A percentile compares a stretch with the other conserved stretches of the same genome.
Evolutionary conservation across 2,888 invertebrate genomes (phyloP).

Genomic region (Drosophila recens): DNA sequence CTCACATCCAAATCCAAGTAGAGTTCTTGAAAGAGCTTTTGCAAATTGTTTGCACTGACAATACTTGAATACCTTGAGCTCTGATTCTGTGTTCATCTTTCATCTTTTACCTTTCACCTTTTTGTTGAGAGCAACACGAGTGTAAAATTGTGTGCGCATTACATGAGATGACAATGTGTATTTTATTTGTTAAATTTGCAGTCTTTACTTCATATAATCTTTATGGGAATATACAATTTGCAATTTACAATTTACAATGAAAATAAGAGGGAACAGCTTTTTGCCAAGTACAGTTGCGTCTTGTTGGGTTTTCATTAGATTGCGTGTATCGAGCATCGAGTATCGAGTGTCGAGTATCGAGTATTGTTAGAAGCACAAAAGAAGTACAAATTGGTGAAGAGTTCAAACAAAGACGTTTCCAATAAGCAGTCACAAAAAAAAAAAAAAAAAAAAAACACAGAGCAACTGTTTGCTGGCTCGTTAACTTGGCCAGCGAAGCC

Average conservation of each 20-base stretch:
- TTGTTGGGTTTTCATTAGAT: slow-evolving; percentile 47
- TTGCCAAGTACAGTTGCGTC: slow-evolving; percentile 31
- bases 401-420: slow-evolving; percentile 47
- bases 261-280: slow-evolving; percentile 19
- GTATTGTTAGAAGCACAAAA: slow-evolving; percentile 37
- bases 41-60: background rate
- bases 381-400: slow-evolving; percentile 34
- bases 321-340: slow-evolving; percentile 9
- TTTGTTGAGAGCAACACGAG: slow-evolving; percentile 6
- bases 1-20: background rate
- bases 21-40: background rate
- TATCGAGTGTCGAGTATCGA: slow-evolving; percentile 4
- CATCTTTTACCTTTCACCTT: slow-evolving; percentile 4
- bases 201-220: background rate
- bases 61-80: background rate
- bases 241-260: background rate
- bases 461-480: slow-evolving; percentile 45
- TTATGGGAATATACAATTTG: background rate
- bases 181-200: slow-evolving; percentile 1
- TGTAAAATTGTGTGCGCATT: slow-evolving; percentile 16
- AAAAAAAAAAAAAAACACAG: slow-evolving; percentile 16
- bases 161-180: background rate
- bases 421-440: slow-evolving; percentile 39
- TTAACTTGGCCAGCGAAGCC: slow-evolving; percentile 53
- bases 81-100: background rate